A percentile compares a stretch with the other conserved stretches of the same genome.
phyloP scores from a whole-genome alignment of 2,113 vertebrate species.

The Chaetura pelagica region DNA sequence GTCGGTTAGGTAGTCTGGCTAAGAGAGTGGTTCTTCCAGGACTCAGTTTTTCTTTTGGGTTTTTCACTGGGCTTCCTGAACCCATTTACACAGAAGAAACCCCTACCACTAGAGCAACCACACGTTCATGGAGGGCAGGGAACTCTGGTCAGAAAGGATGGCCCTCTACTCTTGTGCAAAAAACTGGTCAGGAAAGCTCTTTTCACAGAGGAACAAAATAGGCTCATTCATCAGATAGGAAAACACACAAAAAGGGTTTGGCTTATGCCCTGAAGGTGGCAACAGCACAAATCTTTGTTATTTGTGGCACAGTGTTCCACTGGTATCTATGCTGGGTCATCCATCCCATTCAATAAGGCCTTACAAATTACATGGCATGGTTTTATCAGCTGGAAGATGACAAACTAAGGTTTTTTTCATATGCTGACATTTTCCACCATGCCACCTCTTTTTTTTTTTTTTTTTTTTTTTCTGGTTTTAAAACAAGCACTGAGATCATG shows the following conservation, averaged over 20 bases:
- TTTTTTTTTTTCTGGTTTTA: neutral
- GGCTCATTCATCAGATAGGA: neutral
- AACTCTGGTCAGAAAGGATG: neutral
- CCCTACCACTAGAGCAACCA: neutral
- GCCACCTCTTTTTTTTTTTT: neutral
- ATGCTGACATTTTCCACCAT: neutral
- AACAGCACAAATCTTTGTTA: neutral
- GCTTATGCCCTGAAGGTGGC: neutral
- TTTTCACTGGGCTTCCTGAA: neutral
- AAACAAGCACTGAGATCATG: neutral
- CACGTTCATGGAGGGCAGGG: neutral
- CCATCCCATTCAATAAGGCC: neutral
- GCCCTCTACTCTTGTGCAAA: neutral
- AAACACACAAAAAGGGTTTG: neutral
- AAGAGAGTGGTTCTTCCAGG: neutral
- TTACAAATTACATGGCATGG: neutral
- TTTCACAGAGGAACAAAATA: neutral
- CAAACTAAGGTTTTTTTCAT: neutral
- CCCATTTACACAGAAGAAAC: neutral
- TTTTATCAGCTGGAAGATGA: neutral
- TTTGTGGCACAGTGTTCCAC: neutral
- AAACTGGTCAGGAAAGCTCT: neutral
- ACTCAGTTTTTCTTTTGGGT: neutral
- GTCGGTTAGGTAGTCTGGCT: neutral
- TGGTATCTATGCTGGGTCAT: neutral